Conservation (phyloP, 2,797 vertebrate species). For the Coregonus ussuriensis region DNA sequence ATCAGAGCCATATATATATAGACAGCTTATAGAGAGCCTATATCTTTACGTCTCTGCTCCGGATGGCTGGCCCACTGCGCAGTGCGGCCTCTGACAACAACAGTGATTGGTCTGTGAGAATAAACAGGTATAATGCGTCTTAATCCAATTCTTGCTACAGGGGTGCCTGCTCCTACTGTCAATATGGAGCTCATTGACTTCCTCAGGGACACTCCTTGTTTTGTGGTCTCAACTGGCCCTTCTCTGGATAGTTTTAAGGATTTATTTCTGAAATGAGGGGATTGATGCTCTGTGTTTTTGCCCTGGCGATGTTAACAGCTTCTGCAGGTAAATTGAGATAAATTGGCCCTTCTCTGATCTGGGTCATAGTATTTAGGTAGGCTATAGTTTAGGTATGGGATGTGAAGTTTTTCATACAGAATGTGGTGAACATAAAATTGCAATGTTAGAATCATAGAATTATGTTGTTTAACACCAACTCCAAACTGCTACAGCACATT, state of each 20-base stretch:
- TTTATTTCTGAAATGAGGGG: background rate
- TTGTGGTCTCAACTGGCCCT: background rate
- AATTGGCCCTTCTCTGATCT: background rate
- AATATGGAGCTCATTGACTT: background rate
- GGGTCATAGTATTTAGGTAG: background rate
- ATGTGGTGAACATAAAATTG: background rate
- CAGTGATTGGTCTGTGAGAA: constrained; percentile 1
- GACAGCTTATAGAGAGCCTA: background rate
- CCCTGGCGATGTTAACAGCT: background rate
- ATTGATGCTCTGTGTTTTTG: background rate
- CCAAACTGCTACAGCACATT: no score
- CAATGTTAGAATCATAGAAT: background rate
- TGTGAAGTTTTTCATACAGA: background rate
- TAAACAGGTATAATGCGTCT: background rate
- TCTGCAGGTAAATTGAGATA: background rate
- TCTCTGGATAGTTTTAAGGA: background rate
- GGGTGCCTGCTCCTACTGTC: background rate
- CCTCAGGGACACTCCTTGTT: background rate
- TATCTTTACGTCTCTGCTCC: background rate
- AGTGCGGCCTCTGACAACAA: background rate
- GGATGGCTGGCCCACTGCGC: background rate
- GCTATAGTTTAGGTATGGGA: background rate
- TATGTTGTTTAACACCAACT: no score
- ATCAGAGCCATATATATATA: background rate
- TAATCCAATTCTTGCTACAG: background rate